Evolutionary conservation across 2,113 vertebrate species (phyloP), one percentile per base, ranked within the genome.

Genomic region (Corythoichthys haematopterus): DNA sequence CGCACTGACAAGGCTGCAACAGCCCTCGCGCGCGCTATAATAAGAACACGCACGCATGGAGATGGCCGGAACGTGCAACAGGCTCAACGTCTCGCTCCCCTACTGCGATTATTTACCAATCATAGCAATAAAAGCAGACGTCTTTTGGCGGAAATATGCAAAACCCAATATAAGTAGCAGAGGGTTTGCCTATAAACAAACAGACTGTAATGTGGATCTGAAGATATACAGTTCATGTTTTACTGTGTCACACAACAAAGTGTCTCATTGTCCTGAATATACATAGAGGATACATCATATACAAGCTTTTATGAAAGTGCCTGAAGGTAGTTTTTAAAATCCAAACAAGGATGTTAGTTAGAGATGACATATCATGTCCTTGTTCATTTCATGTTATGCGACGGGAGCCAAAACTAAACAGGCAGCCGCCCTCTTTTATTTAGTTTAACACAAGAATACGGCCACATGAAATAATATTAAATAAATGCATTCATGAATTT

Each of bases 1-100:
- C 0, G 90, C 67, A 33, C 84, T 96, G 95, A 98, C 96, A 84
- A 64, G 88, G 89, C 85, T 57, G 69, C 64, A 76, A 85, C 85
- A 72, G 70, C 53, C 80, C 69, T 55, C 38, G 13, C 75, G 77
- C 63, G 33, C 46, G 20, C 83, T 84, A 81, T 85, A 87, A 88
- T 76, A 85, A 69, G 69, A 83, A 69, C 6, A 53, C 4, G 55
- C 65, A 71, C 5, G 58, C 61, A 16, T 46, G 52, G 7, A 60
- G 69, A 48, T 10, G 48, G 35, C 51, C 33, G 13, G 58, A 50
- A 45, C 40, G 58, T 63, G 79, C 66, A 81, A 74, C 76, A 74
- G 77, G 56, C 71, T 72, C 51, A 3, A 45, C 45, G 15, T 61
- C 59, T 10, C 59, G 9, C 59, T 3, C 37, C n/a, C 59, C 59